Conservation (phyloP, 2,113 vertebrate species). For the Larimichthys polyactis region DNA sequence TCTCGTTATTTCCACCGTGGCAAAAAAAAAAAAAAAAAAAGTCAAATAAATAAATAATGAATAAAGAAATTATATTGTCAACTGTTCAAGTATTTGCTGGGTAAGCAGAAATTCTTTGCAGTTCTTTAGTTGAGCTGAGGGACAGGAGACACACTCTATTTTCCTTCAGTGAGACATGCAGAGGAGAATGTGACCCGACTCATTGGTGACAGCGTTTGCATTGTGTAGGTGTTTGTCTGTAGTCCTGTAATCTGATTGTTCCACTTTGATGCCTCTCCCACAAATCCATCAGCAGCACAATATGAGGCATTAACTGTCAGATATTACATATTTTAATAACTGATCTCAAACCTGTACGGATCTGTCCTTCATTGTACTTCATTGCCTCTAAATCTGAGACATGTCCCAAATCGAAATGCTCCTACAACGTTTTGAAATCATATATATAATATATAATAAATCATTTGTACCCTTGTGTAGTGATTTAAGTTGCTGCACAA, state of each 20-base stretch:
- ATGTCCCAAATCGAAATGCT: background rate
- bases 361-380: too few relatives aligned
- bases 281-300: background rate
- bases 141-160: background rate
- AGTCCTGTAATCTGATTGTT: slow-evolving; percentile 1
- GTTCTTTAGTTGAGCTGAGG: slow-evolving; percentile 5
- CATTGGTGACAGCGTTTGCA: slow-evolving; percentile 8
- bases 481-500: background rate
- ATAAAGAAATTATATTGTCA: slow-evolving; percentile 50
- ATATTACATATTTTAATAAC: background rate
- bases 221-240: slow-evolving; percentile 3
- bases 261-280: background rate
- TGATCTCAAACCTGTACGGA: background rate
- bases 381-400: background rate
- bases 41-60: slow-evolving; percentile 56
- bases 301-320: background rate
- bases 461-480: background rate
- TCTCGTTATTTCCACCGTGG: slow-evolving; percentile 66
- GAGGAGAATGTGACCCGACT: background rate
- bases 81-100: slow-evolving; percentile 50
- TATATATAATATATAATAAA: background rate
- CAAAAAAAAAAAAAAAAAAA: slow-evolving; percentile 8
- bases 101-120: slow-evolving; percentile 54
- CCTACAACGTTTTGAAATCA: background rate
- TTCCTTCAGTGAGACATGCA: slow-evolving; percentile 11